Evolutionary conservation across 2,888 invertebrate genomes (phyloP).

Genomic region (Noctua janthe): DNA sequence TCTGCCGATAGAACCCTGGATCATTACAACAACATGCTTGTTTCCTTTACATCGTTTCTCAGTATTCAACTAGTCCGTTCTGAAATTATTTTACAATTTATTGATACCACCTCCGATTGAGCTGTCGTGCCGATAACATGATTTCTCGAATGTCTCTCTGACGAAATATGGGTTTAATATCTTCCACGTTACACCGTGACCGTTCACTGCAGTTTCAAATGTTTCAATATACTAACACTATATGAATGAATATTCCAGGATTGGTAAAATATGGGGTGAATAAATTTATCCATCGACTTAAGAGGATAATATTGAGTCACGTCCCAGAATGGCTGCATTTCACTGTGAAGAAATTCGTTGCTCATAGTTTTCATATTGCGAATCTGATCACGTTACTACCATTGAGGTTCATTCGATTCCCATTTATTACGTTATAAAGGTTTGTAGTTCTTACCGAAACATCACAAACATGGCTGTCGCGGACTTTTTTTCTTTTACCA

Average conservation of each 20-base stretch:
- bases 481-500: background rate
- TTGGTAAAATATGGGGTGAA: conserved; percentile 55
- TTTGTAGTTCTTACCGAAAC: conserved; percentile 72
- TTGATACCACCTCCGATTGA: conserved; percentile 24
- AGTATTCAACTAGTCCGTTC: conserved; percentile 6
- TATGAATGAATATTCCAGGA: conserved; percentile 26
- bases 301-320: conserved; percentile 65
- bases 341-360: conserved; percentile 66
- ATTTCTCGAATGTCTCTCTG: conserved; percentile 8
- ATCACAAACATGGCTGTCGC: conserved; percentile 31
- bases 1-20: background rate
- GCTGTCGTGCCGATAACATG: conserved; percentile 18
- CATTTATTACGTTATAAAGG: conserved; percentile 79
- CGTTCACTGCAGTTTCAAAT: conserved; percentile 22
- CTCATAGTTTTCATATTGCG: conserved; percentile 74
- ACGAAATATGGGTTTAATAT: conserved; percentile 25
- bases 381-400: conserved; percentile 79
- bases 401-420: conserved; percentile 79
- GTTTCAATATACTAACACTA: conserved; percentile 23
- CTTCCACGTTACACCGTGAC: background rate
- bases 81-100: conserved; percentile 36
- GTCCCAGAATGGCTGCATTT: conserved; percentile 64
- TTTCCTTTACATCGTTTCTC: conserved; percentile 2
- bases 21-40: background rate
- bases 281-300: conserved; percentile 62